These are phyloP conservation scores for Neoscelio sp. DNA, from an alignment of 2,888 invertebrate genomes.

Conservation along the genomic window DNA sequence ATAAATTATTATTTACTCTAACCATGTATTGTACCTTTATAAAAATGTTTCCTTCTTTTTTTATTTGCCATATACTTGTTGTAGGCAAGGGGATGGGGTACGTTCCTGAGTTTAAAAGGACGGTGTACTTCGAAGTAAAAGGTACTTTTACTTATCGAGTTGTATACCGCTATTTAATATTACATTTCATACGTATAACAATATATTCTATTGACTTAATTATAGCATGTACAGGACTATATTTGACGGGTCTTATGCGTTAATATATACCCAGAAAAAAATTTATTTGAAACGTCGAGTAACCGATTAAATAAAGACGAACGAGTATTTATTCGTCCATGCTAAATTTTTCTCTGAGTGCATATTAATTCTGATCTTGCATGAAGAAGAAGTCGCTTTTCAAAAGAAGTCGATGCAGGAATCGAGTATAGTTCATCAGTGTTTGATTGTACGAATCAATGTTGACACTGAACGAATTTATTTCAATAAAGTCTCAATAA, in stretches of 20 bases:
- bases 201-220: background rate
- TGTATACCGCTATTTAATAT: slow-evolving; percentile 47
- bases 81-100: slow-evolving; percentile 56
- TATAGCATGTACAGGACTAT: slow-evolving; percentile 39
- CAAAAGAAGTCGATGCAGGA: background rate
- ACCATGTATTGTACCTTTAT: slow-evolving; percentile 1
- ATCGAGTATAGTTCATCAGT: background rate
- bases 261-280: no score
- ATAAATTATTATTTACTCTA: slow-evolving; percentile 1
- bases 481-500: background rate
- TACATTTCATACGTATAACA: slow-evolving; percentile 17
- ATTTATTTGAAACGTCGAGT: no score
- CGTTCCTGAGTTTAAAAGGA: slow-evolving; percentile 60
- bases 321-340: no score
- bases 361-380: background rate
- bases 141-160: slow-evolving; percentile 65
- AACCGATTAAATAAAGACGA: no score
- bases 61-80: slow-evolving; percentile 50
- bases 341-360: no score
- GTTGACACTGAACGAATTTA: slow-evolving; percentile 1
- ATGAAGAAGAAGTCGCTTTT: background rate
- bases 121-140: slow-evolving; percentile 65
- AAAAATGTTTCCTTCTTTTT: slow-evolving; percentile 24
- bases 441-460: background rate
- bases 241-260: no score